Conservation (phyloP, 2,113 vertebrate species). For the Sialia sialis region DNA sequence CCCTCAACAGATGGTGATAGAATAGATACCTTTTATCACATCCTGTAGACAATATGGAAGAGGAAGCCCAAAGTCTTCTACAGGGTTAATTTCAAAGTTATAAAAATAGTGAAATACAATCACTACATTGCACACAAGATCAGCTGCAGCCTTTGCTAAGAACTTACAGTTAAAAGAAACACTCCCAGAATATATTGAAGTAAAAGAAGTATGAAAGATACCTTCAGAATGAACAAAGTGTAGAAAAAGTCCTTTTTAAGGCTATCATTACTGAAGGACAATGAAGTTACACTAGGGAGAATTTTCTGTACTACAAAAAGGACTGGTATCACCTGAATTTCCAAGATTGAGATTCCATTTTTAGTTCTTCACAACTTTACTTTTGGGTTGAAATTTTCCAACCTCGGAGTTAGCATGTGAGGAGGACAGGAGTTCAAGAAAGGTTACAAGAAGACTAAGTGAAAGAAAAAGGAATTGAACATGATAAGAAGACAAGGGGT, state of each 20-base stretch:
- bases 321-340: neutral
- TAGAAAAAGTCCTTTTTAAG: neutral
- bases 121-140: neutral
- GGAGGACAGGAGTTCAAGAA: neutral
- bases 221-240: neutral
- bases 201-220: neutral
- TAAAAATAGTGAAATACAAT: neutral
- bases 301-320: neutral
- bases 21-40: too few relatives aligned
- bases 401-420: neutral
- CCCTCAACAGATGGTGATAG: too few relatives aligned
- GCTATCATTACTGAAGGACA: neutral
- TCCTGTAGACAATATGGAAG: too few relatives aligned
- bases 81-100: neutral
- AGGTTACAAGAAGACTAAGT: neutral
- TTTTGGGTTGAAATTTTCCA: neutral
- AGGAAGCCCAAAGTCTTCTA: neutral
- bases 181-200: neutral
- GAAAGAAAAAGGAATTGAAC: neutral
- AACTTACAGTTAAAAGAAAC: neutral
- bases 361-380: neutral
- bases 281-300: neutral
- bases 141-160: neutral
- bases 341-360: neutral
- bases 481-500: neutral